Base-by-base conservation (phyloP, 2,113 vertebrate species). In the Psilopsiagon aurifrons region DNA sequence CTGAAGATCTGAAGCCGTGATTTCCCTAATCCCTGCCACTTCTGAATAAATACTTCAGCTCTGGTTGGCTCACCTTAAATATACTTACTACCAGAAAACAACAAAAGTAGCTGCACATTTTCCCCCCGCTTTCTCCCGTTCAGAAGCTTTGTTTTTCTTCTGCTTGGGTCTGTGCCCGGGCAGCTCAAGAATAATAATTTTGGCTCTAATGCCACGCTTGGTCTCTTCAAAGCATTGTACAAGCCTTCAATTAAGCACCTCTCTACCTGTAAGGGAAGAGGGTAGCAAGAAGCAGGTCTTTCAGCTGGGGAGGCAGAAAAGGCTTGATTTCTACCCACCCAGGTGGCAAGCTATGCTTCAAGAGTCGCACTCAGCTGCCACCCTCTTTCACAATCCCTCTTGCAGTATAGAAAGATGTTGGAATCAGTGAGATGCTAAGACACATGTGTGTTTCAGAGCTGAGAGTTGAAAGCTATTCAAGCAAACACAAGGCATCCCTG, bases 231-330 rank as follows among this genome's bases (percentile, higher is more conserved):
- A 91, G 75, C 44, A 9, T 37, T 47, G 18, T 41, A 47, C 44
- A 90, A 88, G 59, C 55, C 75, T 83, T 68, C 74, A 94, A 25
- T 66, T 95, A 93, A 93, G n/a, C 49, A 49, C 39, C 46, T 63
- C 76, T 66, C 67, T 70, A 47, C 52, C 78, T 67, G 66, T 63
- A 81, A 87, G 55, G 55, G 39, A 79, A 57, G 52, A 57, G 82
- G 29, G 82, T 33, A 84, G 70, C 60, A 91, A 35, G 31, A 86
- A 75, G 64, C 47, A 86, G 17, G 7, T 49, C 74, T 83, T 81
- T 57, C 27, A 88, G 51, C 60, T 70, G 39, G 37, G 35, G 47
- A 86, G 51, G 16, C 33, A 37, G 55, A 24, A 76, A 64, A 90
- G 35, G 28, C 17, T 70, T 0, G 1, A 62, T 67, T 83, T 31